These are phyloP conservation scores for Anarhynchus alexandrinus DNA, from an alignment of 2,113 vertebrate species.

Conservation along the genomic window DNA sequence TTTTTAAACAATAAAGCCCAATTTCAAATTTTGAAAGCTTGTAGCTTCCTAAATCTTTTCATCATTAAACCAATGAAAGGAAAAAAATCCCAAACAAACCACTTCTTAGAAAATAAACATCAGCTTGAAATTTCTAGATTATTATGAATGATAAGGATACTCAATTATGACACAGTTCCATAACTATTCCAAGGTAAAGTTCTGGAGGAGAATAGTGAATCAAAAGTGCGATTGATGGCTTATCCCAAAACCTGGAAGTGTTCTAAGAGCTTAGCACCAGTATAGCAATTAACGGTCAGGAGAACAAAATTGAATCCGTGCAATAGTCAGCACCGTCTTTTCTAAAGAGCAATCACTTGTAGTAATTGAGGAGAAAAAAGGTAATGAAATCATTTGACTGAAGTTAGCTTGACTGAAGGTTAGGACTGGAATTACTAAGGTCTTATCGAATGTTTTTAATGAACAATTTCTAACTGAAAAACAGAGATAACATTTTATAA, in stretches of 20 bases:
- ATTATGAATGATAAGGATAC: not conserved
- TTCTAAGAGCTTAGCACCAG: not conserved
- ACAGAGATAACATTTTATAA: not conserved
- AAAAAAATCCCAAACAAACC: not conserved
- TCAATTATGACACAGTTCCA: not conserved
- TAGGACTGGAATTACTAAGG: not conserved
- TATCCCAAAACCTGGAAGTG: not conserved
- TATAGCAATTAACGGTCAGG: rapidly evolving
- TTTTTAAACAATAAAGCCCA: not conserved
- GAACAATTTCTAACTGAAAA: not conserved
- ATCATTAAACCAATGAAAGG: not conserved
- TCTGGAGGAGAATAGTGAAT: not conserved
- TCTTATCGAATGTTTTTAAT: not conserved
- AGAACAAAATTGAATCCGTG: not conserved
- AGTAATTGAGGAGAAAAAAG: not conserved
- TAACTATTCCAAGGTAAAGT: not conserved
- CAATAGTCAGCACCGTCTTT: not conserved
- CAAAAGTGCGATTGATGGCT: not conserved
- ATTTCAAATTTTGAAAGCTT: not conserved
- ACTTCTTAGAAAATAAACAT: not conserved
- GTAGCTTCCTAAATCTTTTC: not conserved
- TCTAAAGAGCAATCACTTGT: not conserved
- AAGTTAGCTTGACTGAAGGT: not conserved
- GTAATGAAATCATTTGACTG: not conserved
- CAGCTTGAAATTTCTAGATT: not conserved